Base-by-base conservation (phyloP, 2,113 vertebrate genomes). In the Erinaceus europaeus region DNA sequence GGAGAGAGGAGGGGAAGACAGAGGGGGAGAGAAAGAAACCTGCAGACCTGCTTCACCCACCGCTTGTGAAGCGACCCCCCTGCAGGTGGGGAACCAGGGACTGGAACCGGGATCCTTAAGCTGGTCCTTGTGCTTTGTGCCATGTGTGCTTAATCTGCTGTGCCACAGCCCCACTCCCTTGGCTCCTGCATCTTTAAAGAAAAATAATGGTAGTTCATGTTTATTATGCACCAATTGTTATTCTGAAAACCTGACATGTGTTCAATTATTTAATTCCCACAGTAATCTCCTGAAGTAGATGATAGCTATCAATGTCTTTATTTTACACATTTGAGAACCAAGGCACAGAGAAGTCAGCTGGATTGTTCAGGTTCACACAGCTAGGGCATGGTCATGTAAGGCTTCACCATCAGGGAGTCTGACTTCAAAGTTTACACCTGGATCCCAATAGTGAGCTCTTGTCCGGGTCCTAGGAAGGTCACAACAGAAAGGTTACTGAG, bases 141-240 rank as follows among this genome's bases (percentile, higher is more conserved):
- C n/a, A n/a, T n/a, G n/a, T n/a, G n/a, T n/a, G n/a, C n/a, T n/a
- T n/a, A n/a, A n/a, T n/a, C n/a, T n/a, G n/a, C n/a, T n/a, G n/a
- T n/a, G n/a, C n/a, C n/a, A n/a, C n/a, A n/a, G n/a, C n/a, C n/a
- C n/a, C n/a, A n/a, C n/a, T n/a, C n/a, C n/a, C n/a, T n/a, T n/a
- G n/a, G n/a, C n/a, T n/a, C n/a, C n/a, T n/a, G n/a, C n/a, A n/a
- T n/a, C n/a, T n/a, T 2, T 1, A 14, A 79, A 48, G 40, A 15
- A 32, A 38, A 23, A 13, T 23, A 15, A 13, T 0, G 13, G 13
- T 15, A 48, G 40, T 8, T 23, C 13, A 1, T 0, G 6, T 1
- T 21, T 20, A 1, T 1, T 48, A 17, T 2, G 18, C 5, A 10
- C 27, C 2, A 32, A 29, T 25, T 18, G 1, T 5, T 52, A 32